phyloP scores from a whole-genome alignment of 2,113 vertebrate genomes.

The Perca flavescens region DNA sequence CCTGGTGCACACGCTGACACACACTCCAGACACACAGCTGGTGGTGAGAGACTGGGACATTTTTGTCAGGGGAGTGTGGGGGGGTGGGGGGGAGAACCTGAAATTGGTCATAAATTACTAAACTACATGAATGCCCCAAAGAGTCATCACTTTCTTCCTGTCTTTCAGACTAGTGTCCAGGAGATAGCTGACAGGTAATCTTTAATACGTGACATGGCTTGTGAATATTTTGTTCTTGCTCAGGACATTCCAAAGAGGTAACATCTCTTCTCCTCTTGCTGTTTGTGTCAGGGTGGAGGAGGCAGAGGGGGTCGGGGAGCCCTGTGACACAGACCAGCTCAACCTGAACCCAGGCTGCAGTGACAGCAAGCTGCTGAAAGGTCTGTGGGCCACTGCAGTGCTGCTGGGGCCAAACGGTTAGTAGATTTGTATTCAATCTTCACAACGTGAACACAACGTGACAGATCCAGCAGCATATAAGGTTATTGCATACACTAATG shows the following conservation, averaged over 20 bases:
- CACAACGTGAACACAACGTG: background rate
- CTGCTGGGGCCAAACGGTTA: slow-evolving; percentile 89
- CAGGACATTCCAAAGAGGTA: background rate
- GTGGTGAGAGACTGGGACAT: slow-evolving; percentile 84
- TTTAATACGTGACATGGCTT: background rate
- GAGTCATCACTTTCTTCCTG: slow-evolving; percentile 28
- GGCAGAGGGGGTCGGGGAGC: slow-evolving; percentile 92
- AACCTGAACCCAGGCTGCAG: slow-evolving; percentile 88
- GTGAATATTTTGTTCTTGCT: background rate
- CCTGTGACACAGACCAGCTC: slow-evolving; percentile 90
- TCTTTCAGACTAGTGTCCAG: slow-evolving; percentile 77
- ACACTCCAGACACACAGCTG: slow-evolving; percentile 86
- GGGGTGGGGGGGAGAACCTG: background rate
- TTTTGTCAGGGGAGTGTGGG: no score
- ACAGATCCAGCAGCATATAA: background rate
- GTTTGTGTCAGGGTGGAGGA: slow-evolving; percentile 87
- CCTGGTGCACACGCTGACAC: slow-evolving; percentile 91
- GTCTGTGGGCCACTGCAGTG: slow-evolving; percentile 89
- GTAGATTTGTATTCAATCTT: slow-evolving; percentile 48
- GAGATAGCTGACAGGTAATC: slow-evolving; percentile 83
- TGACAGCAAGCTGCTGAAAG: slow-evolving; percentile 89
- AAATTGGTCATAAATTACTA: slow-evolving; percentile 22
- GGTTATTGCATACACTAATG: background rate
- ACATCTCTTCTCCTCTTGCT: slow-evolving; percentile 30
- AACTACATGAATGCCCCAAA: background rate